Percentiles rank a stretch among this genome's conserved stretches.
Evolutionary conservation across 2,113 vertebrate genomes (phyloP).

Genomic region (Leptocoma aspasia): DNA sequence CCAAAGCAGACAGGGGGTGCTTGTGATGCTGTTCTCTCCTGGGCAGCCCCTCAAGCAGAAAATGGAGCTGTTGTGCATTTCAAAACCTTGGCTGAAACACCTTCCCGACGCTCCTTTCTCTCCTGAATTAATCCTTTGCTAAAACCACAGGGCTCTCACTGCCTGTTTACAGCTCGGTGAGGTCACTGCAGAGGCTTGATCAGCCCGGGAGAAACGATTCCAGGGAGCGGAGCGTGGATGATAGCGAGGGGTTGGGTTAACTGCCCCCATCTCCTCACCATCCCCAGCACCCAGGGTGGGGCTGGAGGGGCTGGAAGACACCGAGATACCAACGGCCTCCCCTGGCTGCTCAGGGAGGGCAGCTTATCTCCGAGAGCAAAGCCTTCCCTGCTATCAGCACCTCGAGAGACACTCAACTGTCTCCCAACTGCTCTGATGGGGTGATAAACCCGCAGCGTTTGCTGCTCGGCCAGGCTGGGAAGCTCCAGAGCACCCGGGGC

Average conservation of each 20-base stretch:
- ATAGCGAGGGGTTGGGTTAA: constrained; percentile 17
- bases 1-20: fast-evolving
- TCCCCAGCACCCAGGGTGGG: background rate
- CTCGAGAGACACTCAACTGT: constrained; percentile 61
- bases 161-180: background rate
- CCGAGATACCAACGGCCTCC: constrained; percentile 4
- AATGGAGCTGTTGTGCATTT: background rate
- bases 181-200: background rate
- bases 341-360: constrained; percentile 36
- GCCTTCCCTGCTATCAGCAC: constrained; percentile 33
- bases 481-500: background rate
- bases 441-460: background rate
- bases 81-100: background rate
- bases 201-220: background rate
- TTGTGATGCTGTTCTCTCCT: background rate
- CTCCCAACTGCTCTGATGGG: constrained; percentile 60
- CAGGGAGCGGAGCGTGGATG: background rate
- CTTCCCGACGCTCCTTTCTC: background rate
- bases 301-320: background rate
- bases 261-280: background rate
- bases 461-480: background rate
- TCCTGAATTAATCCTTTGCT: background rate
- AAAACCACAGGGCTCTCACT: fast-evolving
- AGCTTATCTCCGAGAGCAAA: constrained; percentile 61
- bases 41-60: background rate